Evolutionary conservation across 2,113 vertebrate species (phyloP).

Genomic region (Syrmaticus mikado): DNA sequence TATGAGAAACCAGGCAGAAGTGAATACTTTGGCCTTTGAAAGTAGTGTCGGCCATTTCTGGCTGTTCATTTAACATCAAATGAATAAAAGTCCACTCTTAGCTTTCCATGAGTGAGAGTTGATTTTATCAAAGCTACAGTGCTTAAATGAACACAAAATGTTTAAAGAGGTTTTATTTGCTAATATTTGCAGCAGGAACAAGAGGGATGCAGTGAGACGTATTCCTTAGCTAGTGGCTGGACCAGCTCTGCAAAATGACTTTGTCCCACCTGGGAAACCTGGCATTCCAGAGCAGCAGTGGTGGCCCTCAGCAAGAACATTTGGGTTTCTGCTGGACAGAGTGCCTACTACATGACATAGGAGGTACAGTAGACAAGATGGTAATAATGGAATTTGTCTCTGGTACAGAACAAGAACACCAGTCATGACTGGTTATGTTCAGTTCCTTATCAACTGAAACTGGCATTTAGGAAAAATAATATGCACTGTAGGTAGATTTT

Average conservation of each 20-base stretch:
- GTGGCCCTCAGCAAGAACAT: background rate
- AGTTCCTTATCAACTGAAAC: background rate
- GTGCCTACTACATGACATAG: background rate
- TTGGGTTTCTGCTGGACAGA: background rate
- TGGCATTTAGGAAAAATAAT: background rate
- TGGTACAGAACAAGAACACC: background rate
- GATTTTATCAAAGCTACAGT: background rate
- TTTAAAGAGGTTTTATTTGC: background rate
- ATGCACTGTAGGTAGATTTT: background rate
- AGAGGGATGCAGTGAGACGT: background rate
- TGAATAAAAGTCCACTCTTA: background rate
- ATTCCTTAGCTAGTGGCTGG: background rate
- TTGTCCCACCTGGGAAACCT: background rate
- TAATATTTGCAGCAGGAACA: rapidly evolving
- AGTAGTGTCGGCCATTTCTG: background rate
- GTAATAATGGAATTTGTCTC: background rate
- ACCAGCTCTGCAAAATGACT: background rate
- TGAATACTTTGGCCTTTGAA: background rate
- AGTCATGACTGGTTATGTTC: background rate
- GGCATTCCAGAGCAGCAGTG: background rate
- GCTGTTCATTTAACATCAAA: background rate
- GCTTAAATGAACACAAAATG: background rate
- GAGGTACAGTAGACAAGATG: background rate
- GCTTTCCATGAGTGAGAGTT: background rate
- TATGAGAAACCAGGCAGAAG: background rate